Evolutionary conservation across 2,888 invertebrate genomes (phyloP).

Genomic region (Heliconius aoede): DNA sequence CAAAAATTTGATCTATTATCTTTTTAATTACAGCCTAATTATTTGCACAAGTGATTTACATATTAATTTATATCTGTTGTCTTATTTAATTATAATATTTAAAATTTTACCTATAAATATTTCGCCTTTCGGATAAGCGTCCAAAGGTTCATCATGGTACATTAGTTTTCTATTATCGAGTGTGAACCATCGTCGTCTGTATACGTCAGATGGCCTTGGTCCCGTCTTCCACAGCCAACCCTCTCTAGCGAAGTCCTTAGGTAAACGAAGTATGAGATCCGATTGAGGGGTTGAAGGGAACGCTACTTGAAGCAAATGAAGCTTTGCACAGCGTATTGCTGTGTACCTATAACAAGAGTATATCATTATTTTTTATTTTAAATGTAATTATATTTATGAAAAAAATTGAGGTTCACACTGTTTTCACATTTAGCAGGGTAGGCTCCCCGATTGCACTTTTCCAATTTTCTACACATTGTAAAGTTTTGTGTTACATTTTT

Average conservation of each 20-base stretch:
- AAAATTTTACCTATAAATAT: conserved; percentile 88
- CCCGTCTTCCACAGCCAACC: conserved; percentile 96
- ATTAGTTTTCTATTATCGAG: conserved; percentile 94
- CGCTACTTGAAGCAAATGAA: conserved; percentile 92
- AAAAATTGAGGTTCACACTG: no score
- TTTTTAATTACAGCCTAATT: no score
- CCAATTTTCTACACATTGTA: no score
- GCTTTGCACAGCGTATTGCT: conserved; percentile 92
- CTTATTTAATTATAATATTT: no score
- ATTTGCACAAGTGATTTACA: no score
- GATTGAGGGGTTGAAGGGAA: conserved; percentile 90
- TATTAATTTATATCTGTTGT: no score
- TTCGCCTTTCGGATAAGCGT: conserved; percentile 95
- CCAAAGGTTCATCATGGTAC: conserved; percentile 94
- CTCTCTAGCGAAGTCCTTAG: conserved; percentile 92
- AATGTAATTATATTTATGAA: neutral
- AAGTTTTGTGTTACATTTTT: no score
- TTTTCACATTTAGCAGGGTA: no score
- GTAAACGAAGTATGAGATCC: conserved; percentile 88
- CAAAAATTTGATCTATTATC: no score
- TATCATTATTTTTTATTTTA: neutral
- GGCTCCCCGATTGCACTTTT: no score
- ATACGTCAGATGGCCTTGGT: conserved; percentile 90
- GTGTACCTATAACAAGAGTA: conserved; percentile 80
- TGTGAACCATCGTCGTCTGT: conserved; percentile 94